Conservation (phyloP, 2,888 invertebrate species). For the Cephus nigrinus region DNA sequence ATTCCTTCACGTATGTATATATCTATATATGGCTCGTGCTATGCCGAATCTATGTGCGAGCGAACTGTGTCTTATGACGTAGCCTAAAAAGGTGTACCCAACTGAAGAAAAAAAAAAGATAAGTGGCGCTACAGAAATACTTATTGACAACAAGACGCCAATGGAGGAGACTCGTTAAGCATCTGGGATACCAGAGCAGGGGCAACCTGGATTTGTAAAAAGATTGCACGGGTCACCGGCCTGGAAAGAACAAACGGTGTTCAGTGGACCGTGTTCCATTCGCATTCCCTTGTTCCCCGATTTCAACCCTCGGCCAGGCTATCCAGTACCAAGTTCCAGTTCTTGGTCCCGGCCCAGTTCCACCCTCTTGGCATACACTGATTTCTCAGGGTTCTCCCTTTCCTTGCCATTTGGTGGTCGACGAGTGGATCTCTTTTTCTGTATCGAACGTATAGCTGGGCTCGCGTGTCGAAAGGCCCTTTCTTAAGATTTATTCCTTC, state of each 20-base stretch:
- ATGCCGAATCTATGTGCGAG: background rate
- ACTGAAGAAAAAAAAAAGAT: background rate
- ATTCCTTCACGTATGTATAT: background rate
- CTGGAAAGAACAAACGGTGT: conserved; percentile 65
- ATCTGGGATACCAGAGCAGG: conserved; percentile 25
- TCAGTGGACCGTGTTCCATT: conserved; percentile 59
- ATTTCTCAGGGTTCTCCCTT: background rate
- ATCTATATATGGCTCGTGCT: background rate
- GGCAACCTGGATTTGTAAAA: conserved; percentile 64
- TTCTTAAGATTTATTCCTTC: background rate
- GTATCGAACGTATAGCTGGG: background rate
- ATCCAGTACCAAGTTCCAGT: background rate
- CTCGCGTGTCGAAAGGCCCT: background rate
- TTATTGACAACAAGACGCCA: background rate
- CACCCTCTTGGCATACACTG: conserved; percentile 4
- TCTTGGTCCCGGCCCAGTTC: background rate
- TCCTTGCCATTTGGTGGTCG: background rate
- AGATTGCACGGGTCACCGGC: conserved; percentile 63
- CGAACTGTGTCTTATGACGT: background rate
- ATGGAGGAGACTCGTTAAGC: background rate
- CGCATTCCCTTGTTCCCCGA: conserved; percentile 39
- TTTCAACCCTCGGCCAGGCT: background rate
- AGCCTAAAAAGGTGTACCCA: background rate
- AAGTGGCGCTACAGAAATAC: background rate
- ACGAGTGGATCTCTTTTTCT: background rate